Base-by-base conservation (phyloP, 2,113 vertebrate species). In the Hassar affinis region DNA sequence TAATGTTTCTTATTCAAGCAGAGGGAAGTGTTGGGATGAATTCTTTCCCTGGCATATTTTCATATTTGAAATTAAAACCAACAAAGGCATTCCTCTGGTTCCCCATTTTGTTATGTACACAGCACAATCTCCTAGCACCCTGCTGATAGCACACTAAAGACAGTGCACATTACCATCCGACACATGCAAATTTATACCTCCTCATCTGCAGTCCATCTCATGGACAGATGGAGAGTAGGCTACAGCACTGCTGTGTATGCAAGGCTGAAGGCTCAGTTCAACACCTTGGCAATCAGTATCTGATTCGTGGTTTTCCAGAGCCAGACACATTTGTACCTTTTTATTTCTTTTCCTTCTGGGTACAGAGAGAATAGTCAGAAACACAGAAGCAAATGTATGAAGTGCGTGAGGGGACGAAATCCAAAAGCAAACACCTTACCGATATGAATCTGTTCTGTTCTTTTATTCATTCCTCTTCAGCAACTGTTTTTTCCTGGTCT, bases 21-120 rank as follows among this genome's bases (percentile, higher is more conserved):
- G 79, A 69, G 59, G 51, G 30, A 79, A 5, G 54, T 68, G 54
- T 51, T 79, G 61, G 25, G 6, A 56, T 66, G 68, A 47, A n/a
- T 3, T 27, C 59, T 47, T 64, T 17, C 18, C 56, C 85, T 66
- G 45, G 79, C 57, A 20, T 33, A 81, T 86, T 77, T 86, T 87
- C 56, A 79, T 22, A 78, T 88, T 80, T 89, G 78, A 86, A 90
- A 87, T 6, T 20, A 79, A 79, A 90, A 86, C 64, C 57, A 82
- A 42, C 82, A 54, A 11, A 74, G 66, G 79, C 4, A 1, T 86
- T 76, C 57, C 30, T 35, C 20, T 81, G 57, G 85, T 52, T 38
- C 77, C 51, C 33, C 6, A 56, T 66, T 84, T 84, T 62, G 75
- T 85, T 83, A 87, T 80, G 76, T 75, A 75, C 59, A 80, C 80